phyloP scores from a whole-genome alignment of 2,888 invertebrate species.

The Sinelater perroti region DNA sequence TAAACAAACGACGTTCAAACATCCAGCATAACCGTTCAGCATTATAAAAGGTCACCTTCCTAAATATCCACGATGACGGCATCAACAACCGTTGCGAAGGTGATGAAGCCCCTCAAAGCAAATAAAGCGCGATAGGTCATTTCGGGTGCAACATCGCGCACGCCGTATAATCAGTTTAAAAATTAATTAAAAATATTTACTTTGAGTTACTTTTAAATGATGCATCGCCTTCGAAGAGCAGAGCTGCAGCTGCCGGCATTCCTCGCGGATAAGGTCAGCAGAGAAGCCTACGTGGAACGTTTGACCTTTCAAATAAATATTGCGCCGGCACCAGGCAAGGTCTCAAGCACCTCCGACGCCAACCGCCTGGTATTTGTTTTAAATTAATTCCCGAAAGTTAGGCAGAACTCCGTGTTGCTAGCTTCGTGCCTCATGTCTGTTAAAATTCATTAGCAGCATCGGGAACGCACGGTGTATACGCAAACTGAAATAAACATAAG shows the following conservation, averaged over 20 bases:
- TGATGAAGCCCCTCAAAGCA: not conserved
- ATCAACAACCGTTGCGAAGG: not conserved
- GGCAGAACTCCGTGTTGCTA: not conserved
- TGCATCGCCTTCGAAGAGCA: not conserved
- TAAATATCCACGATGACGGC: slow-evolving; percentile 2
- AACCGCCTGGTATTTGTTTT: not conserved
- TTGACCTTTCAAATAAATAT: slow-evolving; percentile 3
- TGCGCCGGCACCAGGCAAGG: not conserved
- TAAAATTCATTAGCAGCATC: slow-evolving; percentile 3
- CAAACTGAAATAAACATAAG: not conserved
- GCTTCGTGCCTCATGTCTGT: slow-evolving; percentile 4
- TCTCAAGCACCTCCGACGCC: not conserved
- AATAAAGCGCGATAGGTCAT: too few species aligned
- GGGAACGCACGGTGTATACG: not conserved
- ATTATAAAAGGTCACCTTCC: not conserved
- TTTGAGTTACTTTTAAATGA: too few species aligned
- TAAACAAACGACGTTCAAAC: too few species aligned
- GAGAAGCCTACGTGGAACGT: not conserved
- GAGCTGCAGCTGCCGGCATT: not conserved
- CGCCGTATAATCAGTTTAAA: too few species aligned
- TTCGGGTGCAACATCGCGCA: too few species aligned
- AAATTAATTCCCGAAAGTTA: not conserved
- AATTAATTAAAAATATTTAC: too few species aligned
- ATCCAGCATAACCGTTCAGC: not conserved
- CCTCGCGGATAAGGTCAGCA: not conserved